Percentiles rank a stretch among this genome's conserved stretches.
Evolutionary conservation across 2,113 vertebrate species (phyloP).

Genomic region (Budorcas taxicolor): DNA sequence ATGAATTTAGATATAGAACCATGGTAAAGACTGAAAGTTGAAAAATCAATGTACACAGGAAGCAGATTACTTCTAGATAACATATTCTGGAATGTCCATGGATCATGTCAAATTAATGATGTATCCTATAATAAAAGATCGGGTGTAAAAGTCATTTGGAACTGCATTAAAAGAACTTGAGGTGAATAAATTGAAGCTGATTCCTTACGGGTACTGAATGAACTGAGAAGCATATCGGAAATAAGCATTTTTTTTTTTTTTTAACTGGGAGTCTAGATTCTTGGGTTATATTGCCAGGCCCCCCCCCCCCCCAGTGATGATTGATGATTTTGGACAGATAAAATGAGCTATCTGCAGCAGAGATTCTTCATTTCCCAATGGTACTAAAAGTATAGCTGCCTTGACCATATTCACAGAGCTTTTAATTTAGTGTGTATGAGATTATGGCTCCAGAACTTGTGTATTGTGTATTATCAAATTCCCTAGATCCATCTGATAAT

Average conservation of each 20-base stretch:
- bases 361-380: neutral
- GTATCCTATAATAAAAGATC: neutral
- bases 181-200: neutral
- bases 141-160: neutral
- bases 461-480: neutral
- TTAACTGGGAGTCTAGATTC: neutral
- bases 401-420: neutral
- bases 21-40: constrained; percentile 23
- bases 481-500: neutral
- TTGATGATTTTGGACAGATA: neutral
- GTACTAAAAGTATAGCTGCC: neutral
- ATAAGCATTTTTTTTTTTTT: neutral
- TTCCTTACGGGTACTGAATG: neutral
- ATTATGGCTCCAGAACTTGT: neutral
- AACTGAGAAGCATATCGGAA: neutral
- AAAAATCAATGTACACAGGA: constrained; percentile 30
- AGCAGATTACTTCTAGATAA: constrained; percentile 27
- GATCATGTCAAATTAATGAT: constrained; percentile 24
- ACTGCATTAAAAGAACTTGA: neutral
- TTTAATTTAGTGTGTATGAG: neutral
- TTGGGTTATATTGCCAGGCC: neutral
- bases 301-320: neutral
- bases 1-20: constrained; percentile 15
- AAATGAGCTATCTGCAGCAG: neutral
- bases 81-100: constrained; percentile 5